Base-by-base conservation (phyloP, 2,113 vertebrate species). In the Microcebus jonahi region DNA sequence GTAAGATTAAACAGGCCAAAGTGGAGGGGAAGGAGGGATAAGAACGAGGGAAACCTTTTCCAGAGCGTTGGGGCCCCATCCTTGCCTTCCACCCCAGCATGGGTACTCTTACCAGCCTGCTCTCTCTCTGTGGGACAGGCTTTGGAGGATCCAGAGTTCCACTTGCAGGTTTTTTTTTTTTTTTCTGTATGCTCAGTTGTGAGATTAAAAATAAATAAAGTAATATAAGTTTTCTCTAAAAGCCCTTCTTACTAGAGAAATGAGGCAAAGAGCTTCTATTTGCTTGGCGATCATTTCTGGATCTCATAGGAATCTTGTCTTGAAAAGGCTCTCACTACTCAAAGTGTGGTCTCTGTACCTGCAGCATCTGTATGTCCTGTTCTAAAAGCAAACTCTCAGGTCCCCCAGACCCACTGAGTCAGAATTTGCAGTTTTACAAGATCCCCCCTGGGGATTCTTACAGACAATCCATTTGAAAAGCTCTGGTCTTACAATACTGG, bases 1-100 rank as follows among this genome's bases (percentile, higher is more conserved):
- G 96, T 85, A 98, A 96, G 96, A 96, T 97, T 91, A 94, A 98
- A 97, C 97, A 97, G 98, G 97, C 97, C 90, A 79, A 90, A 96
- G 93, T 20, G 8, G 8, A 94, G 81, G 88, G 81, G 3, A 31
- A 15, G n/a, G 29, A 2, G 17, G 31, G 21, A 31, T 36, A 57
- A 48, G 15, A 57, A 45, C 2, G 10, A 77, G 27, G 34, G 15
- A 55, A 45, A 39, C 12, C 75, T 67, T 57, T 34, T 9, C 25
- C n/a, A 3, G 10, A 29, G 36, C 59, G 25, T 10, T 42, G 31
- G 45, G 68, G 48, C 42, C 29, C 15, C 1, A 0, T 13, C 50
- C 11, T 76, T 67, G 50, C 59, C 76, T 42, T n/a, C 71, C 6
- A n/a, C 8, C 0, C 17, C n/a, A 29, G 63, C n/a, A 48, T 39